These are phyloP conservation scores for Drosophila diplacantha DNA, from an alignment of 2,888 invertebrate genomes.

Conservation along the genomic window DNA sequence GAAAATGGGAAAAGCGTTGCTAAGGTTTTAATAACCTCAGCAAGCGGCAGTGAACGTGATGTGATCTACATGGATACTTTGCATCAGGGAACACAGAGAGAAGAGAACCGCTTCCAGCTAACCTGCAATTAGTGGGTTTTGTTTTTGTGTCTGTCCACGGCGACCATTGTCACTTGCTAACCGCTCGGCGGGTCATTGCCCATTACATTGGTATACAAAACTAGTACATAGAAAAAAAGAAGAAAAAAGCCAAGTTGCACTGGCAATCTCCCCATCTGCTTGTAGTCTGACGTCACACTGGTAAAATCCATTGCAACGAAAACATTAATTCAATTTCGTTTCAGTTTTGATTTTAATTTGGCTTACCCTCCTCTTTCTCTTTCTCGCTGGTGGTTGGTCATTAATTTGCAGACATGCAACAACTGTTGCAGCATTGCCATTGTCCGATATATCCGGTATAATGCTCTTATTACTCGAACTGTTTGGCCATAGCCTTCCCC, in stretches of 20 bases:
- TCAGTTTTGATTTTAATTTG: constrained; percentile 51
- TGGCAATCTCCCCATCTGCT: neutral
- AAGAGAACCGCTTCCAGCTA: constrained; percentile 8
- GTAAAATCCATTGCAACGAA: constrained; percentile 48
- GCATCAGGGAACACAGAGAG: constrained; percentile 4
- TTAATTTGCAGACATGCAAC: constrained; percentile 60
- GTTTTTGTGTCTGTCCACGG: constrained; percentile 6
- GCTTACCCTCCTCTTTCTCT: constrained; percentile 17
- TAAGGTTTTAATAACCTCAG: constrained; percentile 7
- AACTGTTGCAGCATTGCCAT: constrained; percentile 40
- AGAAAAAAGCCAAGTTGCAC: constrained; percentile 12
- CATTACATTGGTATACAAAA: constrained; percentile 20
- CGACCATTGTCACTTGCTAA: constrained; percentile 36
- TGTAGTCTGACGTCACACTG: constrained; percentile 51
- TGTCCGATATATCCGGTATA: constrained; percentile 34
- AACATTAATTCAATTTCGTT: constrained; percentile 46
- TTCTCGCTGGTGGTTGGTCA: constrained; percentile 35
- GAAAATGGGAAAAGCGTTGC: constrained; percentile 7
- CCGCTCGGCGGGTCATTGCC: constrained; percentile 37
- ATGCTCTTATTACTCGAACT: neutral
- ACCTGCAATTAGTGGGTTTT: constrained; percentile 32
- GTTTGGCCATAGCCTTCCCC: constrained; percentile 9
- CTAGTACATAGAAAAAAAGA: constrained; percentile 3
- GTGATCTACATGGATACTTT: constrained; percentile 8
- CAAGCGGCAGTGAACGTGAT: constrained; percentile 9